These are phyloP conservation scores for Diadegma fenestrale DNA, from an alignment of 2,888 invertebrate species.

Conservation along the genomic window DNA sequence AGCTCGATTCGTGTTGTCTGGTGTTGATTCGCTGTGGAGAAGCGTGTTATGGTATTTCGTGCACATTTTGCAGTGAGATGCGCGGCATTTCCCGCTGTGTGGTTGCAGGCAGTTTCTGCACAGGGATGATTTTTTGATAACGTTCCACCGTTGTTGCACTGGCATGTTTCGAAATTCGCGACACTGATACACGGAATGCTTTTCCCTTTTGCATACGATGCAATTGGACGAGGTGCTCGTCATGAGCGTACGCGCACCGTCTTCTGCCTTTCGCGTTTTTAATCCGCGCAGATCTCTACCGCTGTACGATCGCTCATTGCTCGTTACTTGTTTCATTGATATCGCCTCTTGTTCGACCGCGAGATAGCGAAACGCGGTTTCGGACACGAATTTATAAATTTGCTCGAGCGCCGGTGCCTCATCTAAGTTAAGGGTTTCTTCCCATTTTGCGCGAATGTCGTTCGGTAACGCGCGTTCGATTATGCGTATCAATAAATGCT, in stretches of 20 bases:
- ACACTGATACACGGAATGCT: constrained; percentile 48
- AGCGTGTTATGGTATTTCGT: constrained; percentile 48
- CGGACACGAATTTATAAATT: constrained; percentile 52
- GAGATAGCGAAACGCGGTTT: constrained; percentile 52
- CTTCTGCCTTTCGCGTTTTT: constrained; percentile 43
- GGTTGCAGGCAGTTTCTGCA: constrained; percentile 56
- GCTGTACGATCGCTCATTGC: constrained; percentile 37
- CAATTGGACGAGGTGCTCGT: constrained; percentile 44
- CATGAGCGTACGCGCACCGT: constrained; percentile 47
- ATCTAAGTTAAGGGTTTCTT: constrained; percentile 59
- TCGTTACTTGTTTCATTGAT: constrained; percentile 9
- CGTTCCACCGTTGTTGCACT: constrained; percentile 37
- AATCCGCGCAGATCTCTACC: constrained; percentile 34
- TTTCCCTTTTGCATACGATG: constrained; percentile 40
- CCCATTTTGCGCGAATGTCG: constrained; percentile 49
- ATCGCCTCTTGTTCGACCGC: constrained; percentile 60
- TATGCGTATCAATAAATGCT: constrained; percentile 55
- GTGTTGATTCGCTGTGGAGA: constrained; percentile 25
- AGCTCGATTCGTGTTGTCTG: not conserved
- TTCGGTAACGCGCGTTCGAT: constrained; percentile 60
- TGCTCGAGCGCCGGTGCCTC: constrained; percentile 40
- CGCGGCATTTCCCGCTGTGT: constrained; percentile 37
- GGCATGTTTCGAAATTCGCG: constrained; percentile 50
- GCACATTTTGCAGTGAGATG: constrained; percentile 47
- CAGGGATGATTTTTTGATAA: constrained; percentile 21